Evolutionary conservation across 2,888 invertebrate genomes (phyloP).

Genomic region (Dimorphilus gyrociliatus): DNA sequence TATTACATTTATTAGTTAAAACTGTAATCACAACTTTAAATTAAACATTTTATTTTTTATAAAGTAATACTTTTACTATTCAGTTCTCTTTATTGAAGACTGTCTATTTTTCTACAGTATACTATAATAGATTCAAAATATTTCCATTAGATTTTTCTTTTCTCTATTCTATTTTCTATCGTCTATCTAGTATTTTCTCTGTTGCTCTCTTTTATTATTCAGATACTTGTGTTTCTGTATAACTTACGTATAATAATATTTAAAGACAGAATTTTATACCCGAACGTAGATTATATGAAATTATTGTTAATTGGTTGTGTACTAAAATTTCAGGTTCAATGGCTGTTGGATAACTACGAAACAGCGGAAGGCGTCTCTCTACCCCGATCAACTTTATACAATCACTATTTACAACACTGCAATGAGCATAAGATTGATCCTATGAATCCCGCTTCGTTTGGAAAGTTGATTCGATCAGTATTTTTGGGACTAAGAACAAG

Average conservation of each 20-base stretch:
- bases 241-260: not conserved
- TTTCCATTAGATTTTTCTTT: not conserved
- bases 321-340: slow-evolving; percentile 40
- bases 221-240: not conserved
- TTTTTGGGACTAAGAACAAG: slow-evolving; percentile 87
- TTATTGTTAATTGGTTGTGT: too few relatives aligned
- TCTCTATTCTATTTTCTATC: not conserved
- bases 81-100: too few relatives aligned
- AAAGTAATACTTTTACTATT: too few relatives aligned
- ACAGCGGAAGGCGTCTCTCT: slow-evolving; percentile 83
- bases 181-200: not conserved
- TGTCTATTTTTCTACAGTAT: too few relatives aligned
- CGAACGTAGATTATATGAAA: too few relatives aligned
- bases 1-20: too few relatives aligned
- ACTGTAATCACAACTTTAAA: too few relatives aligned
- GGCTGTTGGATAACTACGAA: slow-evolving; percentile 95
- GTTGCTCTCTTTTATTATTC: not conserved
- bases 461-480: slow-evolving; percentile 92
- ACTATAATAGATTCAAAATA: too few relatives aligned
- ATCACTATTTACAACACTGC: slow-evolving; percentile 91
- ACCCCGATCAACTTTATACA: slow-evolving; percentile 85
- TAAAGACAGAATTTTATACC: too few relatives aligned
- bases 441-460: slow-evolving; percentile 97
- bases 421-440: slow-evolving; percentile 72
- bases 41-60: too few relatives aligned